Evolutionary conservation across 2,113 vertebrate species (phyloP).

Genomic region (Nothocercus nigrocapillus): DNA sequence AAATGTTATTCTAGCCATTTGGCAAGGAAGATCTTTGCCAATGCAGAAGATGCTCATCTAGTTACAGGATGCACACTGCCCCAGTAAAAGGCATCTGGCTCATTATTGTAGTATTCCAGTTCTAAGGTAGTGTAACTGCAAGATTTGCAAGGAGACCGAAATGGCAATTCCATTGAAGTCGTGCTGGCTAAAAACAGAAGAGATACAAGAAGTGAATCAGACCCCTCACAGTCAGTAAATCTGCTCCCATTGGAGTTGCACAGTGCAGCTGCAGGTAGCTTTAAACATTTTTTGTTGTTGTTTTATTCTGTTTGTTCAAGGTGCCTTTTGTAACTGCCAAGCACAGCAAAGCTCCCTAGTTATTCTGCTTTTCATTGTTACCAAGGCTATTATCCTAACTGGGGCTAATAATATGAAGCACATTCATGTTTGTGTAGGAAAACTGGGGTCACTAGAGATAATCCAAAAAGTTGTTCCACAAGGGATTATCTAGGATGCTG

Average conservation of each 20-base stretch:
- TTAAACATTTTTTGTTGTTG: background rate
- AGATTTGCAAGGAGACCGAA: slow-evolving; percentile 41
- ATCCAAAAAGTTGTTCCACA: slow-evolving; percentile 67
- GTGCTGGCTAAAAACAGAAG: background rate
- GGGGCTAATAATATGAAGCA: slow-evolving; percentile 26
- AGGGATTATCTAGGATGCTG: slow-evolving; percentile 65
- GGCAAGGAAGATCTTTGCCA: background rate
- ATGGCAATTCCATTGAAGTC: slow-evolving; percentile 6
- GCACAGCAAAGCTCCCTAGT: slow-evolving; percentile 1
- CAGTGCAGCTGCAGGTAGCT: slow-evolving; percentile 33
- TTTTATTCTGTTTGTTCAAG: slow-evolving; percentile 35
- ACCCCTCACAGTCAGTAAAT: slow-evolving; percentile 5
- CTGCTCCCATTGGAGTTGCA: background rate
- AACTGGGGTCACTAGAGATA: slow-evolving; percentile 72
- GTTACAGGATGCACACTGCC: background rate
- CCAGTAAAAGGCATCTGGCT: slow-evolving; percentile 24
- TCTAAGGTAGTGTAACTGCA: background rate
- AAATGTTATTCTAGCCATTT: background rate
- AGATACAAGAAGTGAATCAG: slow-evolving; percentile 2
- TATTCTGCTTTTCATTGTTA: slow-evolving; percentile 33
- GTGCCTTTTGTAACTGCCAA: slow-evolving; percentile 29
- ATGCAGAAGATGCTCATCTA: background rate
- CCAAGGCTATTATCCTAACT: slow-evolving; percentile 44
- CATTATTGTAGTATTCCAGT: slow-evolving; percentile 22
- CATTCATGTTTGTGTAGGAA: slow-evolving; percentile 38